phyloP scores from a whole-genome alignment of 2,797 vertebrate species.

The Paguma larvata region DNA sequence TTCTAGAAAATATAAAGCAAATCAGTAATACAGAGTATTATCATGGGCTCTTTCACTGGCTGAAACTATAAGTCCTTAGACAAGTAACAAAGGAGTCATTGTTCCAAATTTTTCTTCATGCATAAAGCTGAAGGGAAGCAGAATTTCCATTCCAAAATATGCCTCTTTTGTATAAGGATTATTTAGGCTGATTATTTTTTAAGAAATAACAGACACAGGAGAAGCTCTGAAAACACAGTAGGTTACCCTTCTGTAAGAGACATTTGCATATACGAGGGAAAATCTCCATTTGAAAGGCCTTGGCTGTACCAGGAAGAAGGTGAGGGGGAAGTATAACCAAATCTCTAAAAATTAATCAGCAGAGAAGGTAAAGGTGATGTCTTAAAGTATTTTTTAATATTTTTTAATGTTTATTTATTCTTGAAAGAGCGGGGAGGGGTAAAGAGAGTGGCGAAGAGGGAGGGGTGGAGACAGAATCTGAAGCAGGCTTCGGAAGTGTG shows the following conservation, averaged over 20 bases:
- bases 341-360: background rate
- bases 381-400: background rate
- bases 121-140: background rate
- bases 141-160: background rate
- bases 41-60: background rate
- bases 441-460: no score
- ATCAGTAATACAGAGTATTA: background rate
- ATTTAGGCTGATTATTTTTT: background rate
- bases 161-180: background rate
- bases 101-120: background rate
- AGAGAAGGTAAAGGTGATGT: background rate
- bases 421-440: no score
- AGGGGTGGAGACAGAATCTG: no score
- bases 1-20: slow-evolving; percentile 1
- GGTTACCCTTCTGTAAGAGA: background rate
- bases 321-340: background rate
- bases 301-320: background rate
- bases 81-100: background rate
- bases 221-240: background rate
- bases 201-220: background rate
- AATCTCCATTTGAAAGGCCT: background rate
- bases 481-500: no score
- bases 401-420: no score
- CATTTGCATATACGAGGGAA: background rate
- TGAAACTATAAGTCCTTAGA: background rate